A percentile compares a stretch with the other conserved stretches of the same genome.
phyloP scores from a whole-genome alignment of 1,140 invertebrate genomes.

The Glossosoma conforme region DNA sequence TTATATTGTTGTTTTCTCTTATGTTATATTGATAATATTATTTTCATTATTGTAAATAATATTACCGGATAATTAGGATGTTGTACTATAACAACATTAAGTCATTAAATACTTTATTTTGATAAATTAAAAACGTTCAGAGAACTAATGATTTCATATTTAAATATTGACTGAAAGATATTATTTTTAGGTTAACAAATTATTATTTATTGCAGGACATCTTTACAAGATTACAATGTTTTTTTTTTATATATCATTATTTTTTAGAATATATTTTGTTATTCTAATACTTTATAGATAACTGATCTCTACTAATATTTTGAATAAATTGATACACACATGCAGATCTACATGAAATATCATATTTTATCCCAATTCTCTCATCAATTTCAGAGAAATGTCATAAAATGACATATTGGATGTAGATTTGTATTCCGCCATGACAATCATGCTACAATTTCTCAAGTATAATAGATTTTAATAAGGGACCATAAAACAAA shows the following conservation, averaged over 20 bases:
- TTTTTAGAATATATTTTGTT: too few relatives aligned
- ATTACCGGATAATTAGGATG: not conserved
- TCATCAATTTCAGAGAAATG: conserved; percentile 1
- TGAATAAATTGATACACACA: not conserved
- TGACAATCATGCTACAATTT: not conserved
- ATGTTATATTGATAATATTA: not conserved
- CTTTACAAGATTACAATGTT: not conserved
- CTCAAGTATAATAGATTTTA: conserved; percentile 1
- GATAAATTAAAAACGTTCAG: not conserved
- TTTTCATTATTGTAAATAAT: not conserved
- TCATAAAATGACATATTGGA: not conserved
- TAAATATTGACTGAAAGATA: not conserved
- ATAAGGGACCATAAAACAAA: not conserved
- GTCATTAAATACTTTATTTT: not conserved
- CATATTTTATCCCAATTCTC: not conserved
- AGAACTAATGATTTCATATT: not conserved
- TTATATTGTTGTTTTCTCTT: not conserved
- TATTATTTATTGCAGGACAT: not conserved
- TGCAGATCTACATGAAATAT: not conserved
- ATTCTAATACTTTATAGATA: not conserved
- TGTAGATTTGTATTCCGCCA: not conserved
- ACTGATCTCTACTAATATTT: not conserved
- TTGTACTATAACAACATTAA: not conserved
- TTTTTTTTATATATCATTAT: too few relatives aligned
- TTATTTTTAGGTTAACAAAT: not conserved